Base-by-base conservation (phyloP, 2,113 vertebrate species). In the Anoplopoma fimbria region DNA sequence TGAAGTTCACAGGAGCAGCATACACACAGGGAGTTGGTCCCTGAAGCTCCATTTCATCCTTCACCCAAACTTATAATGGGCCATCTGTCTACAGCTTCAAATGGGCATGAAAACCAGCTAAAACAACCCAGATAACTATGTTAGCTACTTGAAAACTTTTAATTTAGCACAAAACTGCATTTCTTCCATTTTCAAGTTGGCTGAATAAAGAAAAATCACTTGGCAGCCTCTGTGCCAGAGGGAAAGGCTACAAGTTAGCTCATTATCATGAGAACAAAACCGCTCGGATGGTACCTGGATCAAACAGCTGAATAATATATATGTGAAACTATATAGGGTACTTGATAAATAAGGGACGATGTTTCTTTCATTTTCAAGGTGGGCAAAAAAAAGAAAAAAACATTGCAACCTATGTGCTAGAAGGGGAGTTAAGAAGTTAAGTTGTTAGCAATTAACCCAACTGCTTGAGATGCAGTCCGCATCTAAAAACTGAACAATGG, bases 41-140 rank as follows among this genome's bases (percentile, higher is more conserved):
- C 36, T 23, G 79, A 64, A n/a, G 85, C 76, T 87, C 45, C 53
- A 58, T 73, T 90, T 88, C 69, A 88, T 82, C 71, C 55, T 17
- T 23, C 57, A 79, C 55, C 71, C 57, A 82, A 73, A 79, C 67
- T 27, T 71, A 79, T 81, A 84, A 86, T 75, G 36, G 75, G 45
- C 81, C 63, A 84, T 84, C 84, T 83, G 88, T 80, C 47, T 49
- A 0, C 61, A 72, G 77, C 67, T 74, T 73, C 81, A 70, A 69
- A 69, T 6, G n/a, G 36, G 6, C 75, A 60, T 23, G 53, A 19
- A 69, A 70, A 84, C 40, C 78, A 58, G 71, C 69, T 74, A 31
- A 14, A 81, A 69, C 65, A 76, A 42, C 57, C 23, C n/a, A 17
- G n/a, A 42, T 5, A 57, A 75, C 49, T 68, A 10, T 45, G 51